A percentile compares a stretch with the other conserved stretches of the same genome.
Evolutionary conservation across 2,113 vertebrate genomes (phyloP).

Genomic region (Trematomus loennbergii): DNA sequence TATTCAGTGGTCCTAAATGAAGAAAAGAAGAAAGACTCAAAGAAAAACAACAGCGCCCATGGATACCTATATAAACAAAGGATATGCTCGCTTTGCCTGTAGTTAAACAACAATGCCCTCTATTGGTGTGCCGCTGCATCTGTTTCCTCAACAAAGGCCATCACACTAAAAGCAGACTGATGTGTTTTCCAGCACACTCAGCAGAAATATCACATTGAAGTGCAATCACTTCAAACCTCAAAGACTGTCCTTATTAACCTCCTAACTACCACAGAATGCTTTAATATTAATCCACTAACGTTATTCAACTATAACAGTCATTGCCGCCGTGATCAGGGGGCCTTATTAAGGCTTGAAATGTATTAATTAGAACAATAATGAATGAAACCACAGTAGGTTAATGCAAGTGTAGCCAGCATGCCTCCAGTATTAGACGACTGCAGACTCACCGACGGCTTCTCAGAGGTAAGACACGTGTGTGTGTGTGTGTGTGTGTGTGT

Average conservation of each 20-base stretch:
- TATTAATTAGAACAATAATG: conserved; percentile 79
- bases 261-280: conserved; percentile 71
- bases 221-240: conserved; percentile 81
- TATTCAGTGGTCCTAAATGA: conserved; percentile 48
- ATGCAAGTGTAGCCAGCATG: conserved; percentile 51
- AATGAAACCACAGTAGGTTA: conserved; percentile 73
- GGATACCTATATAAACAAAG: conserved; percentile 73
- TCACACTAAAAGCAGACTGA: conserved; percentile 52
- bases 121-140: conserved; percentile 68
- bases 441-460: conserved; percentile 50
- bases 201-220: conserved; percentile 83
- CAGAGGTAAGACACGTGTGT: conserved; percentile 38
- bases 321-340: conserved; percentile 66
- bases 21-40: conserved; percentile 43
- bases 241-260: conserved; percentile 80
- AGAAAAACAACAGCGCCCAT: conserved; percentile 59
- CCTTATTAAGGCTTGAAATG: conserved; percentile 73
- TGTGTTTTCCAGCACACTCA: conserved; percentile 78
- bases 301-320: conserved; percentile 74
- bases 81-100: conserved; percentile 36
- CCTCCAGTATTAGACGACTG: conserved; percentile 57
- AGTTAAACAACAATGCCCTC: conserved; percentile 84
- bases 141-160: conserved; percentile 63
- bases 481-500: conserved; percentile 25
- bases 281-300: conserved; percentile 78